Conservation (phyloP, 2,888 invertebrate genomes). For the Amblyjoppa proteus region DNA sequence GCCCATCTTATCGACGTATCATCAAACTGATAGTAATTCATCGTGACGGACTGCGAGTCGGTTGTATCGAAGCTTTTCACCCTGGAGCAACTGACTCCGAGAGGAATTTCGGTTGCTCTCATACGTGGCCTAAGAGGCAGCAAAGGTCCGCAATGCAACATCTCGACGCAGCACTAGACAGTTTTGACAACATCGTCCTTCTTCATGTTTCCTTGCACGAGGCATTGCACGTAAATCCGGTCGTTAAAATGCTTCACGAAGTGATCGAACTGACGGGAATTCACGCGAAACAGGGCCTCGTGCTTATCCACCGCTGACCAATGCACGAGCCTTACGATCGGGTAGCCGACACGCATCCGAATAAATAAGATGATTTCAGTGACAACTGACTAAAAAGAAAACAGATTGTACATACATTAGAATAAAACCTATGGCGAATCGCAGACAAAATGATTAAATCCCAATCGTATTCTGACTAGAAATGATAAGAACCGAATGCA, state of each 20-base stretch:
- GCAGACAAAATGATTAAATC: too few relatives aligned
- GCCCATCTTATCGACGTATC: slow-evolving; percentile 87
- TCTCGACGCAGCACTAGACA: slow-evolving; percentile 86
- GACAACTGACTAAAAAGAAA: too few relatives aligned
- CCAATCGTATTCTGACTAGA: too few relatives aligned
- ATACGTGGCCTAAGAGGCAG: slow-evolving; percentile 86
- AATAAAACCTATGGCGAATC: too few relatives aligned
- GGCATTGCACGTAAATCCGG: slow-evolving; percentile 89
- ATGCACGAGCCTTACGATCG: slow-evolving; percentile 88
- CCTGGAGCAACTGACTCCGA: slow-evolving; percentile 88
- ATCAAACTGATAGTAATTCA: slow-evolving; percentile 95
- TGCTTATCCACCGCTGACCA: slow-evolving; percentile 90
- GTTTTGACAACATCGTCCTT: slow-evolving; percentile 88
- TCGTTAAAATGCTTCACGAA: slow-evolving; percentile 88
- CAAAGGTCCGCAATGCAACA: slow-evolving; percentile 87
- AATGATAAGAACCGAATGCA: too few relatives aligned
- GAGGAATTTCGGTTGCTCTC: slow-evolving; percentile 88
- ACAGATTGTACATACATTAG: too few relatives aligned
- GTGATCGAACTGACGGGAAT: slow-evolving; percentile 87
- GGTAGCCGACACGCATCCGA: too few relatives aligned
- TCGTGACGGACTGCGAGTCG: slow-evolving; percentile 93
- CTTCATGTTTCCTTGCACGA: slow-evolving; percentile 93
- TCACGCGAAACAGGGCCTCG: slow-evolving; percentile 84
- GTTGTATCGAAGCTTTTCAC: slow-evolving; percentile 90
- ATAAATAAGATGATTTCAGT: too few relatives aligned